Conservation (phyloP, 2,888 invertebrate genomes). For the Troilus luridus region DNA sequence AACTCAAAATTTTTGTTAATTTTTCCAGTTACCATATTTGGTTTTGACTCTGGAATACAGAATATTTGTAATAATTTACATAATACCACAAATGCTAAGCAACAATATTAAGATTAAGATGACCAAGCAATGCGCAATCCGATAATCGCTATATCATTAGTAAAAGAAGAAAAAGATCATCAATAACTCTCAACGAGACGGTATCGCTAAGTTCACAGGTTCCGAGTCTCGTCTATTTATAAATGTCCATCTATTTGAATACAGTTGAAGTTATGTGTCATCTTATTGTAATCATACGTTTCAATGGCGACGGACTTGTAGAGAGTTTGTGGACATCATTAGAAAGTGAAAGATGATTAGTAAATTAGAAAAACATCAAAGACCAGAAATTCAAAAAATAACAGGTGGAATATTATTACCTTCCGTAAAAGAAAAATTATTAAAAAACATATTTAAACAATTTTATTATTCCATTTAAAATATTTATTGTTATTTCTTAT, state of each 20-base stretch:
- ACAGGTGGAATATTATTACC: too few relatives aligned
- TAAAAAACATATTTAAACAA: too few relatives aligned
- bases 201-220: not conserved
- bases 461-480: too few relatives aligned
- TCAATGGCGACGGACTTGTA: not conserved
- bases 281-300: not conserved
- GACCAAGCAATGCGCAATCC: not conserved
- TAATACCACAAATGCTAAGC: not conserved
- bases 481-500: too few relatives aligned
- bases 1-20: too few relatives aligned
- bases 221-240: not conserved
- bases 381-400: too few relatives aligned
- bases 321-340: not conserved
- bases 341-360: not conserved
- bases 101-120: not conserved
- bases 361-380: too few relatives aligned
- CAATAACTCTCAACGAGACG: constrained; percentile 1
- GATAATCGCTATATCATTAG: not conserved
- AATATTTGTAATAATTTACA: not conserved
- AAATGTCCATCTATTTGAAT: not conserved
- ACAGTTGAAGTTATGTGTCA: not conserved
- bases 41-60: not conserved
- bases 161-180: not conserved
- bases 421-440: too few relatives aligned
- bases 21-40: not conserved